Evolutionary conservation across 2,888 invertebrate species (phyloP).

Genomic region (Ceramica pisi): DNA sequence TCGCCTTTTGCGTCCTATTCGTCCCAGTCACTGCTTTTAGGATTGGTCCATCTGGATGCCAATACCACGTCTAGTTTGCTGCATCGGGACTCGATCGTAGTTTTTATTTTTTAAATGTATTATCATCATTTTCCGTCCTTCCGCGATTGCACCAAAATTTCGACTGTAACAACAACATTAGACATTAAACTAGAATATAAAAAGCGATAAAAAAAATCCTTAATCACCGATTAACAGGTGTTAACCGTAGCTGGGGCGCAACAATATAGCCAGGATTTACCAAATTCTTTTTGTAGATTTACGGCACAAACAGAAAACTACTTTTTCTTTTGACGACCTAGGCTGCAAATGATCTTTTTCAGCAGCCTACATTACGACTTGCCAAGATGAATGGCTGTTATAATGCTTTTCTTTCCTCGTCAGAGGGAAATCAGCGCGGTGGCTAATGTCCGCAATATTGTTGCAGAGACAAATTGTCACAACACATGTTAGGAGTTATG

Average conservation of each 20-base stretch:
- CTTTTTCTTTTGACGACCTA: conserved; percentile 29
- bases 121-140: not conserved
- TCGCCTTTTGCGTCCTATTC: too few relatives aligned
- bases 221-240: not conserved
- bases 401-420: conserved; percentile 46
- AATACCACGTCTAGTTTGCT: too few relatives aligned
- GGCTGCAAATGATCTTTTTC: conserved; percentile 38
- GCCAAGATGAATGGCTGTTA: conserved; percentile 44
- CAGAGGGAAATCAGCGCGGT: conserved; percentile 61
- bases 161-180: too few relatives aligned
- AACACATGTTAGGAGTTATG: conserved; percentile 73
- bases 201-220: not conserved
- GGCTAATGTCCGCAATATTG: conserved; percentile 70
- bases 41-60: too few relatives aligned
- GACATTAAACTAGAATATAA: not conserved
- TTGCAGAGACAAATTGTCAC: conserved; percentile 75
- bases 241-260: not conserved
- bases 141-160: too few relatives aligned
- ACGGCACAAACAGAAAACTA: conserved; percentile 20
- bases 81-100: too few relatives aligned
- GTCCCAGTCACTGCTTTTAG: too few relatives aligned
- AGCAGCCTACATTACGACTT: conserved; percentile 32
- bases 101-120: too few relatives aligned
- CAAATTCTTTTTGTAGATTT: conserved; percentile 9
- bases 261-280: conserved; percentile 2